Percentiles rank a stretch among this genome's conserved stretches.
Conservation (phyloP, 2,797 vertebrate species). For the Rhinophrynus dorsalis region DNA sequence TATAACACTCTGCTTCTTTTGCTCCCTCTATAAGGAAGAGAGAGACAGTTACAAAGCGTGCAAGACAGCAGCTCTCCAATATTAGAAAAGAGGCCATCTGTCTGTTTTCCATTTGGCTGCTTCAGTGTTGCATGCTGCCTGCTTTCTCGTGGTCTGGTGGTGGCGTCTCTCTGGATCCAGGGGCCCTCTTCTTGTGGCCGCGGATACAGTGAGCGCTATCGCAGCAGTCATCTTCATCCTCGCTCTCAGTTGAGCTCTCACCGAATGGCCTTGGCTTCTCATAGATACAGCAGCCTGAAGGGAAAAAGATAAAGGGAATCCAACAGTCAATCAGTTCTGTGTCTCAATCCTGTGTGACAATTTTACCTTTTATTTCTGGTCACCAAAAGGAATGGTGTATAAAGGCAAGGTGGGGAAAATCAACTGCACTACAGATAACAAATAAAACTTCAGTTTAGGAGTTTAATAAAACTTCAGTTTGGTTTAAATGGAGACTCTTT, state of each 20-base stretch:
- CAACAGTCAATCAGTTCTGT: too few species aligned
- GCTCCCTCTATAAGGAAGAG: background rate
- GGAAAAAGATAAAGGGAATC: background rate
- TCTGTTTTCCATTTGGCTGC: conserved; percentile 53
- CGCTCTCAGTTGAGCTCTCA: conserved; percentile 89
- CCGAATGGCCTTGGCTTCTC: conserved; percentile 90
- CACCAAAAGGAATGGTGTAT: too few species aligned
- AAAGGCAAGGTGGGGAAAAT: too few species aligned
- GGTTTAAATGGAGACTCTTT: too few species aligned
- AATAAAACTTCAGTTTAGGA: too few species aligned
- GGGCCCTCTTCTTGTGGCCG: conserved; percentile 77
- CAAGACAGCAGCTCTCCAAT: background rate
- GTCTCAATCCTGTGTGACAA: too few species aligned
- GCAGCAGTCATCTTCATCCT: conserved; percentile 84
- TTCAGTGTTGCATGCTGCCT: conserved; percentile 60
- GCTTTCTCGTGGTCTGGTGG: conserved; percentile 70
- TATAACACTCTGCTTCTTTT: background rate
- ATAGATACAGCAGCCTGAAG: conserved; percentile 88
- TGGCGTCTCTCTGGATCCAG: conserved; percentile 61
- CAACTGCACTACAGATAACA: too few species aligned
- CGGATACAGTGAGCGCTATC: conserved; percentile 87
- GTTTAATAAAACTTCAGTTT: too few species aligned
- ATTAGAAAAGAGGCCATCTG: background rate
- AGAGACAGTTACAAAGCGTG: background rate
- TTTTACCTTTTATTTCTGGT: too few species aligned